Base-by-base conservation (phyloP, 2,113 vertebrate species). In the Callopanchax toddi region DNA sequence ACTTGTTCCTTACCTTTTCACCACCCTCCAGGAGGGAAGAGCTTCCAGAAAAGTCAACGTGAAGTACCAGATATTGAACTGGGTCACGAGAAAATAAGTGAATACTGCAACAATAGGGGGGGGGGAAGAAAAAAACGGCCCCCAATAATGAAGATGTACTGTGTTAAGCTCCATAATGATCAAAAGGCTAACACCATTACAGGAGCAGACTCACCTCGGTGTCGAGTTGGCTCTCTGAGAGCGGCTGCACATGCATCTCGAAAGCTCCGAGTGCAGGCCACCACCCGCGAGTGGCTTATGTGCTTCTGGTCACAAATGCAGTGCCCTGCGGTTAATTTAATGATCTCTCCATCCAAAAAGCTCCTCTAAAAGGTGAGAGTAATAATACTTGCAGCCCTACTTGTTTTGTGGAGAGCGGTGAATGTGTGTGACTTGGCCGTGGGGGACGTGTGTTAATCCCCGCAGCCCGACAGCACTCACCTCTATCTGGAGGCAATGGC, bases 271-370 rank as follows among this genome's bases (percentile, higher is more conserved):
- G 74, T 73, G 60, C 36, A 82, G 85, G 78, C 85, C 82, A 63
- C 68, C 71, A 12, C 78, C 78, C 76, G 62, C 34, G 39, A 85
- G 77, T 83, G 84, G 85, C 86, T 89, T 86, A 85, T 84, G 85
- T 88, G 67, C 85, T 84, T 78, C 62, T 78, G 85, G 87, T 84
- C 82, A 91, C 79, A 88, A 83, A 85, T 84, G 73, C 85, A 86
- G 79, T 86, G 89, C 84, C 91, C 91, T 90, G 91, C 74, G 84
- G 89, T 90, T 92, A 90, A 92, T 91, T 90, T 89, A 91, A 90
- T 91, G 85, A 92, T 92, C 89, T 91, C 81, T 84, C 73, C 29
- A 79, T 78, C 89, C 79, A 83, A 91, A 37, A 89, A 77, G 71
- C 74, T 62, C 67, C 74, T 77, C 74, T 87, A 75, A 85, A 91